Evolutionary conservation across 2,888 invertebrate species (phyloP).

Genomic region (Halictus quadricinctus): DNA sequence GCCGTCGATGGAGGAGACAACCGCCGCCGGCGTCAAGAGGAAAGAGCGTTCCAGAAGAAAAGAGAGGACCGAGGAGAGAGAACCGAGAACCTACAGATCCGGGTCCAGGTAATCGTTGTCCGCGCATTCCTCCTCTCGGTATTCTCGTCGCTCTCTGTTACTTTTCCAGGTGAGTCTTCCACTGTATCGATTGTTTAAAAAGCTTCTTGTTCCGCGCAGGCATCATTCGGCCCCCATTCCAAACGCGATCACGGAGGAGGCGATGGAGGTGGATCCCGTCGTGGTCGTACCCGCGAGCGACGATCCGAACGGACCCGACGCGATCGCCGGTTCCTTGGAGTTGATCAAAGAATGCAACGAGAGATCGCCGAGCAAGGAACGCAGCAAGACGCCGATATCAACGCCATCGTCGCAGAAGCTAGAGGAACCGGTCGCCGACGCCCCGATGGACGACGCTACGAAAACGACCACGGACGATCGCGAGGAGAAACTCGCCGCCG

Average conservation of each 20-base stretch:
- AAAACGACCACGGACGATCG: background rate
- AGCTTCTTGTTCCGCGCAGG: slow-evolving; percentile 58
- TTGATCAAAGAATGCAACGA: slow-evolving; percentile 82
- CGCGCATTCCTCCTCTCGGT: background rate
- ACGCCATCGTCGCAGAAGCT: background rate
- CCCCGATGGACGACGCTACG: background rate
- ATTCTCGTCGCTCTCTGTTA: background rate
- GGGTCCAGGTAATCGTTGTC: slow-evolving; percentile 68
- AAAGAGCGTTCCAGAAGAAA: slow-evolving; percentile 85
- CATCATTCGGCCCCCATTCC: slow-evolving; percentile 78
- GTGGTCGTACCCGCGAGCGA: slow-evolving; percentile 64
- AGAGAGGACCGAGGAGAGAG: slow-evolving; percentile 74
- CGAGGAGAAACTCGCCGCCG: background rate
- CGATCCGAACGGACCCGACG: slow-evolving; percentile 70
- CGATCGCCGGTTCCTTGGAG: slow-evolving; percentile 82
- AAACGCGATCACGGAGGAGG: slow-evolving; percentile 76
- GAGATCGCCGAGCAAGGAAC: slow-evolving; percentile 78
- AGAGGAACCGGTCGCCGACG: background rate
- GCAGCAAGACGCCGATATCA: slow-evolving; percentile 79
- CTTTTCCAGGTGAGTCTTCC: background rate
- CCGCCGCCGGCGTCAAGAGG: slow-evolving; percentile 81
- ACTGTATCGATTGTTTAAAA: background rate
- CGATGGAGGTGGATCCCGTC: slow-evolving; percentile 76
- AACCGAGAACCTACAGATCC: slow-evolving; percentile 73
- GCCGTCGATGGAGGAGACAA: slow-evolving; percentile 86